Conservation (phyloP, 2,888 invertebrate species). For the Drosophila antonietae region DNA sequence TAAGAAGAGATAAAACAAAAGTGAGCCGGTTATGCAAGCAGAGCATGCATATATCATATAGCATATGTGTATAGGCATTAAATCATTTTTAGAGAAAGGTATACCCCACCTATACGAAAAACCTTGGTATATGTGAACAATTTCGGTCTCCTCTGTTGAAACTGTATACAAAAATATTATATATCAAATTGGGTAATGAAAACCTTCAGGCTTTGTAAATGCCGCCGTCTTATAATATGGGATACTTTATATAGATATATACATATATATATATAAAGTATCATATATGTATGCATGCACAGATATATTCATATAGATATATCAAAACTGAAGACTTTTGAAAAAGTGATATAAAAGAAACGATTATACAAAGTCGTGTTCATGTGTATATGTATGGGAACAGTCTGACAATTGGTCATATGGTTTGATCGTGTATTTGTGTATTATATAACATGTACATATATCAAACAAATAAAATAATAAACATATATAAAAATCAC, state of each 20-base stretch:
- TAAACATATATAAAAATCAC: slow-evolving; percentile 22
- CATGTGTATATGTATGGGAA: slow-evolving; percentile 12
- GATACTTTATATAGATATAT: neutral
- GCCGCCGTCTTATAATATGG: neutral
- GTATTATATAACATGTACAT: slow-evolving; percentile 20
- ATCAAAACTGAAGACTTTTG: neutral
- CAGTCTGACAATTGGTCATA: slow-evolving; percentile 40
- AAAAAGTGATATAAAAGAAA: neutral
- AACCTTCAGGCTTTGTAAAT: slow-evolving; percentile 8
- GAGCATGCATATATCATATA: neutral
- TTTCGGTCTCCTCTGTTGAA: neutral
- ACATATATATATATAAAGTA: neutral
- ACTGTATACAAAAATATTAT: slow-evolving; percentile 1
- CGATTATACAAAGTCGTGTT: neutral
- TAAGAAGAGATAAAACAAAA: neutral
- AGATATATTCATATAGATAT: neutral
- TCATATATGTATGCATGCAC: neutral
- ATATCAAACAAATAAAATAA: neutral
- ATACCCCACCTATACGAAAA: neutral
- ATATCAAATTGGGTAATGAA: slow-evolving; percentile 1
- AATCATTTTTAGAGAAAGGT: too few relatives aligned
- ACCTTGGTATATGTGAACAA: neutral
- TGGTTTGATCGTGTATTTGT: slow-evolving; percentile 41
- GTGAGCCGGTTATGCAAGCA: neutral
- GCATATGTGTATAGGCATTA: too few relatives aligned